These are phyloP conservation scores for Cantharis rustica DNA, from an alignment of 2,888 invertebrate species.

Conservation along the genomic window DNA sequence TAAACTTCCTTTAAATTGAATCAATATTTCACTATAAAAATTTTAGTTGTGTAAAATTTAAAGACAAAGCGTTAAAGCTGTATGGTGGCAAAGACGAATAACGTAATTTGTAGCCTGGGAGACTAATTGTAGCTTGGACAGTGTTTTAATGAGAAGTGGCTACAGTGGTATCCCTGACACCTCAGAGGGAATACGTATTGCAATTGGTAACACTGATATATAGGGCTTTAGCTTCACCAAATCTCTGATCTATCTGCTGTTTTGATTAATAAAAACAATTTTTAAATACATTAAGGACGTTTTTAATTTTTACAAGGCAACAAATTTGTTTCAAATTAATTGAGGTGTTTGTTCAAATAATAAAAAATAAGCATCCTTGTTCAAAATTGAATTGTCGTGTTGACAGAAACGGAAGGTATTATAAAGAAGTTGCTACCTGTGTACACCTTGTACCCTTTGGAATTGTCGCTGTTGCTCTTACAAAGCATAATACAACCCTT, in stretches of 20 bases:
- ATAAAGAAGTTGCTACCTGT: not conserved
- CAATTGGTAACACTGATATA: conserved; percentile 54
- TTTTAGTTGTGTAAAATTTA: not conserved
- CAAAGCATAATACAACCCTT: conserved; percentile 9
- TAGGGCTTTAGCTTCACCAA: conserved; percentile 33
- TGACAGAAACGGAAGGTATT: not conserved
- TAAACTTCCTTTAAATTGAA: not conserved
- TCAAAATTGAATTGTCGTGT: not conserved
- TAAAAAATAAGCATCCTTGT: not conserved
- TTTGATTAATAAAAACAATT: not conserved
- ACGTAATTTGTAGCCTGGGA: conserved; percentile 57
- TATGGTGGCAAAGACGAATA: conserved; percentile 57
- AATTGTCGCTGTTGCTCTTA: not conserved
- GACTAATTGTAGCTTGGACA: conserved; percentile 59
- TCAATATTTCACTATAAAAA: not conserved
- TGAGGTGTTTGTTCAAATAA: not conserved
- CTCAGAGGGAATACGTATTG: conserved; percentile 55
- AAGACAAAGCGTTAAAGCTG: conserved; percentile 33
- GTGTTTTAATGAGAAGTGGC: conserved; percentile 59
- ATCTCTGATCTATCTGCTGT: conserved; percentile 15
- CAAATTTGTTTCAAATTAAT: not conserved
- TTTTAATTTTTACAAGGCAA: not conserved
- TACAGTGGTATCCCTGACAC: conserved; percentile 54
- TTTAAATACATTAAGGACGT: not conserved
- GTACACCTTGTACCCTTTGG: not conserved